Evolutionary conservation across 2,888 invertebrate species (phyloP), one percentile per base, ranked within the genome.

Genomic region (Pristionchus entomophagus): DNA sequence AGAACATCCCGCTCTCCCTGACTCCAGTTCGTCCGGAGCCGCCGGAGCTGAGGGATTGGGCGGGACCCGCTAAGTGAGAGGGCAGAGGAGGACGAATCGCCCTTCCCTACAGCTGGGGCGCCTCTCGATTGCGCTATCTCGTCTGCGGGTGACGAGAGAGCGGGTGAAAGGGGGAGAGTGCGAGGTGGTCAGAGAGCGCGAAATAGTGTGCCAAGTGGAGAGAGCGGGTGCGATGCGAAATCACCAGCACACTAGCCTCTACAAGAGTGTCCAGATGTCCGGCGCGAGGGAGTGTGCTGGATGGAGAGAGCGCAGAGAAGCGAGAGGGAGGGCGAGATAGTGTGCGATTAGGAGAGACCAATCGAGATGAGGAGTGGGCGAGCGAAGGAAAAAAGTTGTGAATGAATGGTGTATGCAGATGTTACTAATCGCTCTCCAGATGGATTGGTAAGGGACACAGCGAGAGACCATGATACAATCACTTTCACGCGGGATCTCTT

Each of bases 231-330:
- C 26, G 65, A 69, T 41, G 73, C 41, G 73, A 45, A 73, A 73
- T 73, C 73, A 73, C 41, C 73, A 6, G 41, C n/a, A 10, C 45
- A 14, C 22, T 14, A 41, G 73, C 41, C 73, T 26, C 73, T 45
- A 73, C 73, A 73, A 26, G 41, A 45, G 73, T 26, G 73, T 73
- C 73, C 73, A 73, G 73, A 73, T 73, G 73, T 73, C 73, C 73
- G 73, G 73, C 2, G 41, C 1, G 73, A 73, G 35, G 6, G n/a
- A 65, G 65, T 19, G 19, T 19, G 35, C 19, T 29, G 19, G 35
- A 14, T 35, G 35, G 19, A 17, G 65, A 65, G 65, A 38, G 65
- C 6, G 35, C 65, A 65, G 73, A 73, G 73, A 73, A 14, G 73
- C n/a, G n/a, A 8, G 14, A 3, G 73, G 2, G 45, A 22, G 73